phyloP scores from a whole-genome alignment of 2,797 vertebrate genomes.

The Myotis myotis region DNA sequence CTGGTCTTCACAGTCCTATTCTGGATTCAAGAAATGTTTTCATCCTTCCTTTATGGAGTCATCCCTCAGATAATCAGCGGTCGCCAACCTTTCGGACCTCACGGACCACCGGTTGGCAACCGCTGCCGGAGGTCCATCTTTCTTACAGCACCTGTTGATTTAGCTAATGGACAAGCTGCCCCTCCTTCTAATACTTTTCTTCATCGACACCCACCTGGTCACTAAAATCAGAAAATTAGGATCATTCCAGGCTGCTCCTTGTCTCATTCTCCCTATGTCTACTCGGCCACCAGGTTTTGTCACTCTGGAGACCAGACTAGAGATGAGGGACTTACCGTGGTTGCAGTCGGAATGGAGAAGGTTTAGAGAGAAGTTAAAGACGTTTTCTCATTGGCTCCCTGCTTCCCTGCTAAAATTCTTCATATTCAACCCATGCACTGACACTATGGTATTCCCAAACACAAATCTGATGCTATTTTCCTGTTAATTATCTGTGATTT shows the following conservation, averaged over 20 bases:
- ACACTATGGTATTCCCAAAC: background rate
- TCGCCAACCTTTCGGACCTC: too few relatives aligned
- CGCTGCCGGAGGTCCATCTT: background rate
- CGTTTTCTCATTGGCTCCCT: background rate
- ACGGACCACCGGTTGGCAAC: too few relatives aligned
- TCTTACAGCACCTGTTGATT: slow-evolving; percentile 28
- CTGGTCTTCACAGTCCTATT: background rate
- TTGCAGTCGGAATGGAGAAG: too few relatives aligned
- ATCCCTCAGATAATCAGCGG: background rate
- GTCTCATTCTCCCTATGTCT: background rate
- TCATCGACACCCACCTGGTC: background rate
- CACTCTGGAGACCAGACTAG: background rate
- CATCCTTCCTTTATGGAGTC: background rate
- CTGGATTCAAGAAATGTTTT: slow-evolving; percentile 35
- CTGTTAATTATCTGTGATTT: background rate
- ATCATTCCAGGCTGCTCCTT: background rate
- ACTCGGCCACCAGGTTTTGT: background rate
- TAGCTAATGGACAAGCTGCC: background rate
- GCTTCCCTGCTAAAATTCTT: slow-evolving; percentile 4
- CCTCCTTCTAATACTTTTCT: background rate
- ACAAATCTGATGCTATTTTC: background rate
- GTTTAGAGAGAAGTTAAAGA: too few relatives aligned
- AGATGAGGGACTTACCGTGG: too few relatives aligned
- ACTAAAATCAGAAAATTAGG: background rate
- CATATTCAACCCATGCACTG: background rate